These are phyloP conservation scores for Gryllus longicercus DNA, from an alignment of 2,888 invertebrate genomes.

Conservation along the genomic window DNA sequence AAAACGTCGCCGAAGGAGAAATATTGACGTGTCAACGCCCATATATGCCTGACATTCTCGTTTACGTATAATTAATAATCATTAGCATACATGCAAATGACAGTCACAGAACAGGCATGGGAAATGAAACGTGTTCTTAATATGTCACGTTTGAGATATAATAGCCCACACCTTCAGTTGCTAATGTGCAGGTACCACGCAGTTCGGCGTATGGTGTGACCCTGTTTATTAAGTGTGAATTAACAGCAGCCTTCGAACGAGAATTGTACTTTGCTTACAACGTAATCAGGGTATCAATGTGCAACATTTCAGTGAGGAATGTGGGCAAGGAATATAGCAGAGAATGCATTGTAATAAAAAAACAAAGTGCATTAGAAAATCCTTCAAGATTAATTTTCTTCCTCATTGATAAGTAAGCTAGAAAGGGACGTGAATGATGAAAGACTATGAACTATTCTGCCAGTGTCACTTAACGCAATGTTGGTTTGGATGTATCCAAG, in stretches of 20 bases:
- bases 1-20: not conserved
- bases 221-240: not conserved
- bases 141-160: slow-evolving; percentile 11
- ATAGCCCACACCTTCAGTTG: not conserved
- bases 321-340: too few species aligned
- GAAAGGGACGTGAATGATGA: too few species aligned
- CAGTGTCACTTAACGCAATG: too few species aligned
- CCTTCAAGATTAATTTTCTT: too few species aligned
- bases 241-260: not conserved
- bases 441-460: too few species aligned
- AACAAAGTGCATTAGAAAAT: too few species aligned
- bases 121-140: slow-evolving; percentile 9
- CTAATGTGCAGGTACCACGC: not conserved
- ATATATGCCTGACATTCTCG: not conserved
- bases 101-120: not conserved
- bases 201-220: not conserved
- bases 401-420: too few species aligned
- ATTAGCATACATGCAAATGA: slow-evolving; percentile 11
- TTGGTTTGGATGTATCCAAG: too few species aligned
- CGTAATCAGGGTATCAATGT: too few species aligned
- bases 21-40: not conserved
- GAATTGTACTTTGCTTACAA: not conserved
- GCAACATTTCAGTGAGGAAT: too few species aligned
- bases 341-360: too few species aligned
- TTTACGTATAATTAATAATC: not conserved